Evolutionary conservation across 2,113 vertebrate species (phyloP), one percentile per base, ranked within the genome.

Genomic region (Xiphorhynchus elegans): DNA sequence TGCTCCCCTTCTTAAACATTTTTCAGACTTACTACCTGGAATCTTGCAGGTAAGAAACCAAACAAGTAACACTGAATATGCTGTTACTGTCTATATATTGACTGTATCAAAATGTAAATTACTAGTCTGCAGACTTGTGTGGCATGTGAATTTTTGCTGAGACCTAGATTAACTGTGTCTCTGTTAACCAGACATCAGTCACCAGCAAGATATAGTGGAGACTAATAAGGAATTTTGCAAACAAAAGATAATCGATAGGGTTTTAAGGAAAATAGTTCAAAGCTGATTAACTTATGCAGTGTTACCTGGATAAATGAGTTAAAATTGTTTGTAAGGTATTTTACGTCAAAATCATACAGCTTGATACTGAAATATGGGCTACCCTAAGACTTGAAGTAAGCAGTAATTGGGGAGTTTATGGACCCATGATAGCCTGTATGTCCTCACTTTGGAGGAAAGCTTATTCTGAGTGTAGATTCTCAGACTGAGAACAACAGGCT

Each of bases 21-120:
- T 99, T 92, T 95, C 99, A 40, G 99, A 99, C 96, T 98, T 99
- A 81, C 97, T 99, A 58, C 99, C 99, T 1, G 99, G 99, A 85
- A 98, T 99, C 84, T 97, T 99, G 92, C 99, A 99, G 99, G 99
- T 99, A 94, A 97, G 97, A 87, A 93, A 56, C 70, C 9, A 35
- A 52, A 17, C n/a, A 59, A n/a, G 12, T 47, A 62, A 53, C 5
- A 28, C 8, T n/a, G 47, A 35, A 12, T 40, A 20, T 78, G 29
- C 26, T 8, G 2, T 40, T 83, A 25, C 21, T 10, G 2, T 72
- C 49, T 84, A 6, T 77, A 7, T 69, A 7, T 60, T 89, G 55
- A 21, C 23, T 64, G 9, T 59, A 46, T 60, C 35, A 1, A 7
- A 64, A 33, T 3, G 11, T 35, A 40, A 75, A 31, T 49, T 73